Base-by-base conservation (phyloP, 2,888 invertebrate species). In the Sipha maydis region DNA sequence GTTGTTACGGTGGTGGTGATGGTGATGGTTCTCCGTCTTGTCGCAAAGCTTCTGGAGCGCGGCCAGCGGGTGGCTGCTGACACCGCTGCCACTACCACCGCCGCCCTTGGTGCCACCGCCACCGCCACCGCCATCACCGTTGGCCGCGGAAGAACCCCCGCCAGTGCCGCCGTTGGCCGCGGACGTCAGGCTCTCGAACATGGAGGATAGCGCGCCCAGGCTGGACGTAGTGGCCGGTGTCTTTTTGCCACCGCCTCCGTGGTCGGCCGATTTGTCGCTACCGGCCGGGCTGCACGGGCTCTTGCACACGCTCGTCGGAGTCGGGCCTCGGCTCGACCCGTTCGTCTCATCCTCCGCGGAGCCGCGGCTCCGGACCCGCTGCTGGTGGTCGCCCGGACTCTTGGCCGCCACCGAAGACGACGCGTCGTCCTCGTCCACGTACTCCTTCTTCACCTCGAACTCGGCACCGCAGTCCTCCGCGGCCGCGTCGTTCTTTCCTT, bases 1-100 rank as follows among this genome's bases (percentile, higher is more conserved):
- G 94, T 95, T 34, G 21, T 92, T 94, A 90, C 95, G 95, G 28
- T 94, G 94, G 90, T 95, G 90, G 94, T 95, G 34, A 25, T 92
- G 91, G 67, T 94, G 94, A 90, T 95, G 95, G 31, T 94, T 96
- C 93, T 98, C 98, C 90, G 98, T 97, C 93, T 97, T 98, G 92
- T 98, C 98, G 93, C 98, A 97, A 48, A 99, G 94, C 92, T 98
- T 98, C 92, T 99, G 98, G 88, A 99, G 93, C 2, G 98, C 98
- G 34, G 98, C 98, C 91, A 99, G 92, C 11, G 99, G 99, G 92
- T 99, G 98, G 91, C 97, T 95, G 89, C 95, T 95, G 21, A 94
- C 93, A 90, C 95, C 95, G 2, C 94, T 93, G 21, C 94, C 93
- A 85, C 93, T 93, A 89, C 90, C 90, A 2, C 85, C 89, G n/a